Conservation (phyloP, 2,113 vertebrate genomes). For the Speoplatyrhinus poulsoni region DNA sequence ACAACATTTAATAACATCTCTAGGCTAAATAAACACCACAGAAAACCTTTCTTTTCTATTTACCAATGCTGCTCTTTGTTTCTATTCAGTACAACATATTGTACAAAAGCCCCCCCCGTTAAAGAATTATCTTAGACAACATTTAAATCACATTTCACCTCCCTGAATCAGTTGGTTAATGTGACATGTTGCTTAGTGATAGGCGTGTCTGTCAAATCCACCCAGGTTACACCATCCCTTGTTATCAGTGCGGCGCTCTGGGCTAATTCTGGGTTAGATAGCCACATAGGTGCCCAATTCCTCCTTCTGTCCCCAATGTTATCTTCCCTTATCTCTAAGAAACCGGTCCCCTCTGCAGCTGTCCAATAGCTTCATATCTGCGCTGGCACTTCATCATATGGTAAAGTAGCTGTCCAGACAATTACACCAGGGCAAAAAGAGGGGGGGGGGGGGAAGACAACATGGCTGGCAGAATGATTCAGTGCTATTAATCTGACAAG, state of each 20-base stretch:
- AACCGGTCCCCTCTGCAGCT: background rate
- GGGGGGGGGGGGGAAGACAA: background rate
- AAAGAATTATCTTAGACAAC: background rate
- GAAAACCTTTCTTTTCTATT: too few species aligned
- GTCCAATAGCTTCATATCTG: constrained; percentile 13
- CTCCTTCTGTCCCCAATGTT: constrained; percentile 9
- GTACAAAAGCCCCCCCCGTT: too few species aligned
- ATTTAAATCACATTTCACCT: constrained; percentile 9
- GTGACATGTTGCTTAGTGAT: constrained; percentile 11
- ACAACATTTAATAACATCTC: too few species aligned
- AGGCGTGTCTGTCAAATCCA: constrained; percentile 12
- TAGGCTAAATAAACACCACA: too few species aligned
- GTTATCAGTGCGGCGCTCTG: constrained; percentile 31
- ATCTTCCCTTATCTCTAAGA: constrained; percentile 24
- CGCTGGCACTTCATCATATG: constrained; percentile 19
- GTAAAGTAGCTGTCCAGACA: constrained; percentile 13
- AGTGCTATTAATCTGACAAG: constrained; percentile 22
- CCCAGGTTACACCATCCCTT: background rate
- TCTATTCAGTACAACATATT: too few species aligned
- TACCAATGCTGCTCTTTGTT: too few species aligned
- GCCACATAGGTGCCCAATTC: constrained; percentile 8
- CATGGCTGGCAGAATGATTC: constrained; percentile 7
- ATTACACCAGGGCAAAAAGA: constrained; percentile 12
- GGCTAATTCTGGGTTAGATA: constrained; percentile 35
- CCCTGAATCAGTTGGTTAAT: background rate